Percentiles rank a stretch among this genome's conserved stretches.
These are phyloP conservation scores for Eudorcas thomsonii DNA, from an alignment of 2,113 vertebrate genomes.

Conservation along the genomic window DNA sequence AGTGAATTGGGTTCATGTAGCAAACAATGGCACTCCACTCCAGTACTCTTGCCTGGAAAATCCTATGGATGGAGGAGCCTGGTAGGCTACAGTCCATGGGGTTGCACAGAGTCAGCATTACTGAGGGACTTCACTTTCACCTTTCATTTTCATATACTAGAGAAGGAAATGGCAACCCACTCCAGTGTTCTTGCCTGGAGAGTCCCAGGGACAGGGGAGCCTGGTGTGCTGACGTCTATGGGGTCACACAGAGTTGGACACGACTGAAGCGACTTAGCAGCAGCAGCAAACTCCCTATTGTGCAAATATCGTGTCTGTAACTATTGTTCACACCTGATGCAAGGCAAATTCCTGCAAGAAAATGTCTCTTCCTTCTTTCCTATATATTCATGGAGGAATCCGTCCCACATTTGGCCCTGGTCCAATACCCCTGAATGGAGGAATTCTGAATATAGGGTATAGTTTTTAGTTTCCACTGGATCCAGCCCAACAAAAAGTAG, in stretches of 20 bases:
- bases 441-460: background rate
- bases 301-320: background rate
- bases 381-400: background rate
- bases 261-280: no score
- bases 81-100: no score
- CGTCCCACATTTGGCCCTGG: fast-evolving
- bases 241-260: no score
- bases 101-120: no score
- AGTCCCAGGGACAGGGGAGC: no score
- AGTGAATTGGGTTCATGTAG: background rate
- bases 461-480: background rate
- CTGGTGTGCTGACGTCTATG: no score
- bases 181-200: no score
- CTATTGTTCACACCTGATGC: background rate
- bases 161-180: no score
- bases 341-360: background rate
- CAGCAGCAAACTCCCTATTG: background rate
- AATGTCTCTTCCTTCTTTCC: background rate
- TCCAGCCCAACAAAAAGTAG: background rate
- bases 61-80: no score
- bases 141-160: no score
- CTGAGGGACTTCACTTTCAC: no score
- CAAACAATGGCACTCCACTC: background rate
- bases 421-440: background rate
- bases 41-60: no score